Evolutionary conservation across 2,797 vertebrate species (phyloP).

Genomic region (Mico argentatus): DNA sequence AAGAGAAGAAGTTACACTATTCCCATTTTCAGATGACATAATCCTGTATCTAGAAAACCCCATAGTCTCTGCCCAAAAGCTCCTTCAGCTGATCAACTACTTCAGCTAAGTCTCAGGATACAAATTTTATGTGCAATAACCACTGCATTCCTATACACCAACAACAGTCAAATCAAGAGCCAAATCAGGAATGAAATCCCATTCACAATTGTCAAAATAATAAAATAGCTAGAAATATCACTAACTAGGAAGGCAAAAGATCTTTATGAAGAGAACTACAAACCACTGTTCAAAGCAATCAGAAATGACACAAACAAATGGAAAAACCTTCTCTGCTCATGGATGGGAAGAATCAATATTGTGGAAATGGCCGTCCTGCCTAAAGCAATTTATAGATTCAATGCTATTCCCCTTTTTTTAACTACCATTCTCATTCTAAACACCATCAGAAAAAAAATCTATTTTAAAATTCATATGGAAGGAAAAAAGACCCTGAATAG

Average conservation of each 20-base stretch:
- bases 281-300: background rate
- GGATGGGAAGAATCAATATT: background rate
- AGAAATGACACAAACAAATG: background rate
- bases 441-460: background rate
- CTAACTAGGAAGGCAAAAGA: background rate
- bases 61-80: background rate
- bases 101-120: background rate
- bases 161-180: background rate
- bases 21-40: background rate
- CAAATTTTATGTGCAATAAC: background rate
- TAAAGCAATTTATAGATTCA: background rate
- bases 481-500: background rate
- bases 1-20: background rate
- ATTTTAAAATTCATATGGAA: background rate
- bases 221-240: background rate
- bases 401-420: background rate
- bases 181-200: background rate
- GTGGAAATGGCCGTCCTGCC: background rate
- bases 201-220: background rate
- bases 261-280: background rate
- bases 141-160: background rate
- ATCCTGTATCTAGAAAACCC: background rate
- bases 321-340: background rate
- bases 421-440: background rate
- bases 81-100: background rate